Evolutionary conservation across 2,888 invertebrate species (phyloP).

Genomic region (Molanna angustata): DNA sequence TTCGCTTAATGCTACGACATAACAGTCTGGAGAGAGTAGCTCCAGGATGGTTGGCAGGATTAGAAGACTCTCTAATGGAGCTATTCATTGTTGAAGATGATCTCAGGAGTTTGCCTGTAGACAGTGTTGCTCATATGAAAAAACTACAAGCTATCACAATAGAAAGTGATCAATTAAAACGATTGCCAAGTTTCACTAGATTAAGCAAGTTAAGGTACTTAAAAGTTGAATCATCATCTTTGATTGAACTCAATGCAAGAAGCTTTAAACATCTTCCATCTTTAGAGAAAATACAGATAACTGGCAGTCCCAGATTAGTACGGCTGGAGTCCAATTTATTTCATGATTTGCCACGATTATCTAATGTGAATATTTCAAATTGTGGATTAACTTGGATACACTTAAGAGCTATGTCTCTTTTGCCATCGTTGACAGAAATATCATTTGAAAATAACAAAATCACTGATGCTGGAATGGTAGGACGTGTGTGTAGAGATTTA

Average conservation of each 20-base stretch:
- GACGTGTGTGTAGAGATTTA: slow-evolving; percentile 72
- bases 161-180: slow-evolving; percentile 71
- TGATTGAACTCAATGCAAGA: slow-evolving; percentile 64
- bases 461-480: slow-evolving; percentile 77
- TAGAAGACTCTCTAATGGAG: slow-evolving; percentile 75
- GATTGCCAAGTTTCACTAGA: slow-evolving; percentile 70
- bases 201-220: slow-evolving; percentile 70
- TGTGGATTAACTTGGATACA: slow-evolving; percentile 78
- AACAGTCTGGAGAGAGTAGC: slow-evolving; percentile 80
- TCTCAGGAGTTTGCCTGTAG: slow-evolving; percentile 72
- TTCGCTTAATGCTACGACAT: slow-evolving; percentile 78
- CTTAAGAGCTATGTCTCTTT: slow-evolving; percentile 67
- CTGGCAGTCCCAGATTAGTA: slow-evolving; percentile 64
- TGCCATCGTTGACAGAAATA: slow-evolving; percentile 69
- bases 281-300: slow-evolving; percentile 72
- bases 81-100: slow-evolving; percentile 83
- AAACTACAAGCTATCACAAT: slow-evolving; percentile 81
- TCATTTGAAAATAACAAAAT: slow-evolving; percentile 71
- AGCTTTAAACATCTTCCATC: slow-evolving; percentile 69
- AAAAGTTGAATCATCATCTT: slow-evolving; percentile 66
- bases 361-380: slow-evolving; percentile 69
- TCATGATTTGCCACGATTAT: slow-evolving; percentile 65
- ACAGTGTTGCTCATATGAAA: slow-evolving; percentile 70
- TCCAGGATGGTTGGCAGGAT: slow-evolving; percentile 74
- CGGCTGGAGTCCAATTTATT: slow-evolving; percentile 72